Evolutionary conservation across 2,797 vertebrate genomes (phyloP).

Genomic region (Oreochromis mossambicus): DNA sequence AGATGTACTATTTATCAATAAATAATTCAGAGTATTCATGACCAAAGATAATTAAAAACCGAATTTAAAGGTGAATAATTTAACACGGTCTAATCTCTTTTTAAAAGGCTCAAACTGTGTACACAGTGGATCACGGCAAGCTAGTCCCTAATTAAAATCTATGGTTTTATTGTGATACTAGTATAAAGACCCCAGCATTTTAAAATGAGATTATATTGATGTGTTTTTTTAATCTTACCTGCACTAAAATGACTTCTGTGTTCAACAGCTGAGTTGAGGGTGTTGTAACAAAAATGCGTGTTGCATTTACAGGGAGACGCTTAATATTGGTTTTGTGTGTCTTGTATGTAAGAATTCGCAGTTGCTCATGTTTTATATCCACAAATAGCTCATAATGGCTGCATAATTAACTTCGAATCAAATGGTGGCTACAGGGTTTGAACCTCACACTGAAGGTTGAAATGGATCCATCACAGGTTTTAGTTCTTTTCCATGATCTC

Average conservation of each 20-base stretch:
- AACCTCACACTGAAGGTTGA: not conserved
- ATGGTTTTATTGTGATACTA: not conserved
- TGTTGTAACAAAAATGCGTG: not conserved
- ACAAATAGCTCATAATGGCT: not conserved
- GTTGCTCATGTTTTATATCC: not conserved
- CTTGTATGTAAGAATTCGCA: not conserved
- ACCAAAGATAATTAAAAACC: constrained; percentile 25
- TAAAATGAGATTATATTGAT: not conserved
- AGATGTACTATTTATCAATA: not conserved
- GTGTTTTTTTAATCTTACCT: not conserved
- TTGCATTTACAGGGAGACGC: not conserved
- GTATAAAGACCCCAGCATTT: not conserved
- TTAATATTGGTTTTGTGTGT: not conserved
- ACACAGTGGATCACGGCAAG: not conserved
- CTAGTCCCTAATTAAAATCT: not conserved
- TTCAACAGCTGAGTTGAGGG: not conserved
- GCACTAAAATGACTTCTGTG: not conserved
- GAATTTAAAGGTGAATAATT: constrained; percentile 35
- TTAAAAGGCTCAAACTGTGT: not conserved
- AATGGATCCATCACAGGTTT: not conserved
- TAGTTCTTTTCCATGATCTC: not conserved
- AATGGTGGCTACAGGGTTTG: not conserved
- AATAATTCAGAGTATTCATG: constrained; percentile 31
- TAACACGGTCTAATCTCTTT: not conserved
- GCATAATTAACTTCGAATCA: not conserved